Conservation (phyloP, 35 echinoderm and acorn worm species). For the Heliocidaris tuberculata region DNA sequence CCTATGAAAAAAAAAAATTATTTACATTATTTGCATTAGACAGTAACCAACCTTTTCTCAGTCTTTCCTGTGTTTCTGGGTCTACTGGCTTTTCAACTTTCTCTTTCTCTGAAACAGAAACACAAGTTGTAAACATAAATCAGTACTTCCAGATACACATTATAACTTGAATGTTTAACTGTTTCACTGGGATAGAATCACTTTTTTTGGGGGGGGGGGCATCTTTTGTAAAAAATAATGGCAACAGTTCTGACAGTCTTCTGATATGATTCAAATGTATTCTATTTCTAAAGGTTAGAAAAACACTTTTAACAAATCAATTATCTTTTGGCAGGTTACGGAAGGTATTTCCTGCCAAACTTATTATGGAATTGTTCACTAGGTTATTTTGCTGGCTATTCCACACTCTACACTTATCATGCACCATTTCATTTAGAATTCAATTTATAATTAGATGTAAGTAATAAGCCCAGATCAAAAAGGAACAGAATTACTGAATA, state of each 20-base stretch:
- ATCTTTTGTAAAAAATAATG: background rate
- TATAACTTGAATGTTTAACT: background rate
- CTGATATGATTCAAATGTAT: too few species aligned
- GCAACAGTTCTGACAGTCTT: background rate
- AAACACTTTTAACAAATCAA: too few species aligned
- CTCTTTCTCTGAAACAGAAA: slow-evolving; percentile 16
- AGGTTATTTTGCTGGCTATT: too few species aligned
- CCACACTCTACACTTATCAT: too few species aligned
- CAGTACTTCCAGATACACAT: background rate
- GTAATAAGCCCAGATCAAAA: too few species aligned
- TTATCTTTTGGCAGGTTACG: too few species aligned
- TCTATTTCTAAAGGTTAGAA: too few species aligned
- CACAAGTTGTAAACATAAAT: background rate
- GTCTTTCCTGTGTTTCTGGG: slow-evolving; percentile 50
- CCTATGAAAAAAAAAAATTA: background rate
- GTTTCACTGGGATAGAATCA: background rate
- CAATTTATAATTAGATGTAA: too few species aligned
- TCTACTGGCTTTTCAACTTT: slow-evolving; percentile 38
- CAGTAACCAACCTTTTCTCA: slow-evolving; percentile 43
- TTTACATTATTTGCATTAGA: background rate
- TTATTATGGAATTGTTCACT: too few species aligned
- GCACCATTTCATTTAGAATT: too few species aligned
- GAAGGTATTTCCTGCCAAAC: too few species aligned
- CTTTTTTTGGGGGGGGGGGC: background rate
- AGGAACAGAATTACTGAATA: too few species aligned